Base-by-base conservation (phyloP, 1,140 invertebrate species). In the Scaptomyza pallida region DNA sequence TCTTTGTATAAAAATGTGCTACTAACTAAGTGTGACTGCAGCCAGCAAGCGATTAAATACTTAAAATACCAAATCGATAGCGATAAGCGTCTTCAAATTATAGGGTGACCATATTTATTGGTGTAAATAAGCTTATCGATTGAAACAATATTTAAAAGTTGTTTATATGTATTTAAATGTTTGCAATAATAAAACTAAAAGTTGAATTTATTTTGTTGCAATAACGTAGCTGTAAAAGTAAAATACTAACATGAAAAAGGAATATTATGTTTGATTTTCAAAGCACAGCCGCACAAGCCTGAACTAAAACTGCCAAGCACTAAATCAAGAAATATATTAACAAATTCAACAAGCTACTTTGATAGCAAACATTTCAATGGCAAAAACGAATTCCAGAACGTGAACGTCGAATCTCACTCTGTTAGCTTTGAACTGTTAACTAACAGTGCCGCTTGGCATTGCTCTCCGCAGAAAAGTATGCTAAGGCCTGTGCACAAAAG, bases 391-490 rank as follows among this genome's bases (percentile, higher is more conserved):
- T 16, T 5, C 6, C 8, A 23, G 52, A 55, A 16, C 51, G 35
- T 40, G 8, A 6, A 9, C 8, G 33, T 12, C 12, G 5, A n/a
- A 5, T 30, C 2, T 5, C 13, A 6, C 13, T 8, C 16, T 17
- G 50, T 19, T 35, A 13, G 9, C n/a, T 55, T 3, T 2, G 5
- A 10, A 19, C 19, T 56, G 52, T 59, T 43, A 55, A 15, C 5
- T 43, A 55, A 26, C 52, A 43, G 52, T 12, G 13, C 2, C 13
- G 5, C 21, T 15, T 61, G 41, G 43, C 40, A 44, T 23, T 21
- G 12, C 16, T 26, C 48, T 62, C 23, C 74, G n/a, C 62, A 47
- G 43, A 68, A 68, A 77, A 68, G 69, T 56, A 86, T 64, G 67
- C 50, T 43, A 70, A 26, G 13, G 50, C 33, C 5, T 48, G 10